Evolutionary conservation across 2,888 invertebrate genomes (phyloP), one percentile per base, ranked within the genome.

Genomic region (Leptinotarsa rubiginosa): DNA sequence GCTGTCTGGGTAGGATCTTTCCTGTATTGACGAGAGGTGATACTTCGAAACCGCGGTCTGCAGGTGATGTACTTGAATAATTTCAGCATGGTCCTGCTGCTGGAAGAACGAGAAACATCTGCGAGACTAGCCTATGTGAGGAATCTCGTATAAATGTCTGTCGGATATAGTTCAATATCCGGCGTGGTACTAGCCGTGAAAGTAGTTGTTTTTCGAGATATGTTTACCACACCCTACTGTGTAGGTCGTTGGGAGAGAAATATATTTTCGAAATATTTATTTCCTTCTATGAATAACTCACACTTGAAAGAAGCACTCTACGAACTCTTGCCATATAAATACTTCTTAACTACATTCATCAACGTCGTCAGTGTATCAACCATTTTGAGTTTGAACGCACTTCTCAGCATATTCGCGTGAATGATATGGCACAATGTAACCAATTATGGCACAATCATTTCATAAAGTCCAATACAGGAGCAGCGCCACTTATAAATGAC

Each of bases 401-500:
- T 62, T 41, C 2, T 7, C 41, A 12, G 31, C 62, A 25, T 18
- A 62, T 41, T 62, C 10, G n/a, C 12, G 16, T 10, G 31, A 31
- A 31, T 62, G 18, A 41, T 62, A 62, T 62, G n/a, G 62, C 41
- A 62, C 62, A 62, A 41, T 62, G 41, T 62, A 41, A 52, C 67
- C 67, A 49, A 67, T 50, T 67, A 67, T n/a, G 52, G 50, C 50
- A 50, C 22, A 20, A 67, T 50, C 54, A 52, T 68, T 68, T 68
- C 68, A n/a, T 20, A 56, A 16, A 56, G 47, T 69, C 59, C 54
- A 69, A 69, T 69, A 56, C 69, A 69, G 69, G 22, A 69, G 54
- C 62, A 31, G 41, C 31, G n/a, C 31, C 64, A 70, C 50, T 66
- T 52, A 73, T 56, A 65, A 65, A 73, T 73, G 59, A 65, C 65